Evolutionary conservation across 2,888 invertebrate genomes (phyloP).

Genomic region (Ellobium chinense): DNA sequence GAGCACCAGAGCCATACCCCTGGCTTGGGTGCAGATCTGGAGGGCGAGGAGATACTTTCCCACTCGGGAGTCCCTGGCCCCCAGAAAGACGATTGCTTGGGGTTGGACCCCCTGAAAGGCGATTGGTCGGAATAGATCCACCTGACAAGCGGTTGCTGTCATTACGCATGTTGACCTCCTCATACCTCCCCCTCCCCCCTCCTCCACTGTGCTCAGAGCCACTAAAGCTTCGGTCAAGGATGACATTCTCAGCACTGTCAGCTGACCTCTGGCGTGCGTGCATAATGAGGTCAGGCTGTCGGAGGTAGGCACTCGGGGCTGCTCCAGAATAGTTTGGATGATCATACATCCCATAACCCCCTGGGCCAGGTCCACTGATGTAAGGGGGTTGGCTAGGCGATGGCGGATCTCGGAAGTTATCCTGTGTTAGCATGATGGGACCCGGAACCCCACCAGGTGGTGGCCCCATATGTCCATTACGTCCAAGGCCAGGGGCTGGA

Average conservation of each 20-base stretch:
- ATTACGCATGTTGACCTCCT: conserved; percentile 12
- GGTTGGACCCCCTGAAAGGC: background rate
- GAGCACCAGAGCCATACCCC: background rate
- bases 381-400: background rate
- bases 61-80: background rate
- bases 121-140: background rate
- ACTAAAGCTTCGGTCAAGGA: background rate
- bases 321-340: background rate
- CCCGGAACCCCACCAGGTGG: background rate
- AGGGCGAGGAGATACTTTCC: background rate
- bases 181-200: background rate
- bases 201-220: background rate
- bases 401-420: conserved; percentile 19
- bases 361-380: background rate
- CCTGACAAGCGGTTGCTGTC: background rate
- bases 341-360: conserved; percentile 17
- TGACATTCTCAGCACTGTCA: background rate
- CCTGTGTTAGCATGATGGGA: conserved; percentile 28
- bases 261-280: conserved; percentile 17
- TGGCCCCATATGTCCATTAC: conserved; percentile 8
- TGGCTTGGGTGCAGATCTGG: background rate
- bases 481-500: background rate
- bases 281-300: conserved; percentile 35
- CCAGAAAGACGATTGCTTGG: conserved; percentile 8
- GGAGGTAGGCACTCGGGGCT: background rate